phyloP scores from a whole-genome alignment of 2,113 vertebrate genomes.

The Acrocephalus arundinaceus region DNA sequence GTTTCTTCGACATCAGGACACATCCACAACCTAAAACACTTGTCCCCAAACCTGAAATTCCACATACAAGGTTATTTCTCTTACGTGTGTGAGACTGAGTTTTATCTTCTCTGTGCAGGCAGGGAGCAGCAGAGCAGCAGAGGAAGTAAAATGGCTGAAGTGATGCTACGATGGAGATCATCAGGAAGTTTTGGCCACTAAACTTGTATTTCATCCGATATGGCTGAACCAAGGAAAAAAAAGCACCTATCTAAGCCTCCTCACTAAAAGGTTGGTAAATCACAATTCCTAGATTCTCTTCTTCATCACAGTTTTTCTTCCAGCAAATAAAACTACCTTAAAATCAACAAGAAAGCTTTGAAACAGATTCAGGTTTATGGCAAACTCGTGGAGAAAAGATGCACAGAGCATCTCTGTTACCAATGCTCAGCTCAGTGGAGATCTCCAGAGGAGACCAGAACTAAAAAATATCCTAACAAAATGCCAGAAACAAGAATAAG shows the following conservation, averaged over 20 bases:
- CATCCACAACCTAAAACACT: background rate
- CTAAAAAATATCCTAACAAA: background rate
- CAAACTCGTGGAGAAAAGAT: background rate
- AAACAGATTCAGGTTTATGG: background rate
- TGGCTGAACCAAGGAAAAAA: background rate
- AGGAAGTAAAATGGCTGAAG: background rate
- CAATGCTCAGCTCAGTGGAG: background rate
- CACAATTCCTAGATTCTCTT: background rate
- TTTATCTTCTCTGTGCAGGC: background rate
- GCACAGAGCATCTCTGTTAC: background rate
- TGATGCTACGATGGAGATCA: background rate
- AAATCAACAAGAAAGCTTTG: background rate
- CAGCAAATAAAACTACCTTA: background rate
- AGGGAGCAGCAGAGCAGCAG: background rate
- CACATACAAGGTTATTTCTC: background rate
- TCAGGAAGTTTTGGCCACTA: background rate
- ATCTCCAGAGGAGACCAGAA: background rate
- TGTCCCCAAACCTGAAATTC: background rate
- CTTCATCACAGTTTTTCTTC: background rate
- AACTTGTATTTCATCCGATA: background rate
- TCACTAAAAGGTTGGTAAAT: background rate
- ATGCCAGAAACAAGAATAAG: background rate
- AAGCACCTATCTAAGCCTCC: background rate
- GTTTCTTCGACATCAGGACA: background rate
- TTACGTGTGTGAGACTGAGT: background rate